Evolutionary conservation across 2,888 invertebrate genomes (phyloP), one percentile per base, ranked within the genome.

Genomic region (Trachelus iudaicus): DNA sequence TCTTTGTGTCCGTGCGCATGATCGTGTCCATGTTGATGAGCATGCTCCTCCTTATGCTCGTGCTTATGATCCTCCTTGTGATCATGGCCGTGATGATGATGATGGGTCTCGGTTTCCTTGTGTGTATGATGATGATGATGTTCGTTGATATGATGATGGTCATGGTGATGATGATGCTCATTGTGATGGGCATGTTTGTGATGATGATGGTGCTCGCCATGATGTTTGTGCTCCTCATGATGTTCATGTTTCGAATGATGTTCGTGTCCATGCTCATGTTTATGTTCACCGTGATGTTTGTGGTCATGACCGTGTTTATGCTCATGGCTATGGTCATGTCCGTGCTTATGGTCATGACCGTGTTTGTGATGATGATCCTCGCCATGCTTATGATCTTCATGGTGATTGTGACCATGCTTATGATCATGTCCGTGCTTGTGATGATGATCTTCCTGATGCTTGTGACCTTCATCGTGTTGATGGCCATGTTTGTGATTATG

Each of bases 101-200:
- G 89, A 80, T 89, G 89, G 0, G 81, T 82, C 77, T 89, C 89
- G 34, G 87, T 85, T 79, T 89, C 88, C 80, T 89, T 89, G 76
- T 89, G 89, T 3, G 83, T 82, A 33, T 89, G 89, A 75, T 89
- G 89, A 77, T 89, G 89, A 75, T 89, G 89, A 79, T 89, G 89
- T 68, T 89, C 87, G 73, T 89, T 89, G 4, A 86, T 82, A 33
- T 90, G 90, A 69, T 89, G 85, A 76, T 90, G 89, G 0, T 89
- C 88, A 69, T 89, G 89, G 15, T 89, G 89, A 71, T 89, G 89
- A 37, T 89, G 88, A 74, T 89, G 88, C 75, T 88, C 89, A 69
- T 89, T 89, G 75, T 89, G 88, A 75, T 89, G 88, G 23, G 82
- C 75, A 56, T 89, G 89, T 68, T 89, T 89, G 78, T 89, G 88